Percentiles rank a stretch among this genome's conserved stretches.
Evolutionary conservation across 2,888 invertebrate genomes (phyloP).

Genomic region (Lepeophtheirus nordmannii): DNA sequence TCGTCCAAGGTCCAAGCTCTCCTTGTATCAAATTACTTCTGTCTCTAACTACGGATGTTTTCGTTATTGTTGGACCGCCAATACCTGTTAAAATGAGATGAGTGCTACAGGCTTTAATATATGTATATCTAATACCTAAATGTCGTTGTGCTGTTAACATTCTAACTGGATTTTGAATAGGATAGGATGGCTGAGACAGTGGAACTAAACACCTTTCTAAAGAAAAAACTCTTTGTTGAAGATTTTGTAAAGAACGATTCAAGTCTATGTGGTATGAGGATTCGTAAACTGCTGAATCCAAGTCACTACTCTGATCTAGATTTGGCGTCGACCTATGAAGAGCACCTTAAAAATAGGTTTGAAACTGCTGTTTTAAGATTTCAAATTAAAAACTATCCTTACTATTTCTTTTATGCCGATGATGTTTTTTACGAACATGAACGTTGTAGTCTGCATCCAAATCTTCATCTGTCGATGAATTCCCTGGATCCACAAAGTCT

Average conservation of each 20-base stretch:
- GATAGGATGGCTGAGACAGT: slow-evolving; percentile 1
- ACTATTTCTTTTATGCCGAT: not conserved
- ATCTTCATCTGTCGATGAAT: not conserved
- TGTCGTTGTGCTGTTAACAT: slow-evolving; percentile 1
- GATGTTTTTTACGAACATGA: not conserved
- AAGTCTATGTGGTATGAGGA: slow-evolving; percentile 14
- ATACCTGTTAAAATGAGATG: not conserved
- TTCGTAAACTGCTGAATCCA: slow-evolving; percentile 11
- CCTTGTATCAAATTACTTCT: not conserved
- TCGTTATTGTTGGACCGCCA: not conserved
- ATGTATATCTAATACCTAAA: not conserved
- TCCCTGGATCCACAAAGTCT: not conserved
- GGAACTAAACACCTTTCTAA: slow-evolving; percentile 14
- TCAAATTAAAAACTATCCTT: not conserved
- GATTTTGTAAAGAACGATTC: slow-evolving; percentile 7
- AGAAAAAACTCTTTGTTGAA: slow-evolving; percentile 15
- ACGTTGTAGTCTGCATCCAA: not conserved
- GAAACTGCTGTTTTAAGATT: not conserved
- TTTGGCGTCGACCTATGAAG: not conserved
- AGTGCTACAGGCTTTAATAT: too few species aligned
- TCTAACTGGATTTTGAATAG: not conserved
- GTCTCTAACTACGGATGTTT: not conserved
- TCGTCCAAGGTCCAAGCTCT: slow-evolving; percentile 15
- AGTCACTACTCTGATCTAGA: slow-evolving; percentile 10
- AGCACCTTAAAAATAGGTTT: not conserved